These are phyloP conservation scores for Tortricodes alternella DNA, from an alignment of 2,888 invertebrate species.

Conservation along the genomic window DNA sequence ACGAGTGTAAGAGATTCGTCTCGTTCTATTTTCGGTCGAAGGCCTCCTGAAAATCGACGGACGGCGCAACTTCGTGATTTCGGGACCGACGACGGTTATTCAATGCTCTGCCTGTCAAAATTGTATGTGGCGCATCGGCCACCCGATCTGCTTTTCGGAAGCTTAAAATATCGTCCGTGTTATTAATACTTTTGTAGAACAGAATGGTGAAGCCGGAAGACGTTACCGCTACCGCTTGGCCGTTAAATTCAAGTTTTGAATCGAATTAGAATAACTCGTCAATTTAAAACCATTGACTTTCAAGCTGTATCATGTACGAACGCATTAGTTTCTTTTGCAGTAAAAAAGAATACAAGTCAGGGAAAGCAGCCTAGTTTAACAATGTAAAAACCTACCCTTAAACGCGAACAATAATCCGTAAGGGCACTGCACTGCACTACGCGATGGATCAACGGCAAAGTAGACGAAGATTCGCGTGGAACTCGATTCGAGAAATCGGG, in stretches of 20 bases:
- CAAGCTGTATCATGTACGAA: no score
- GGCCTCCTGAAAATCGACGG: constrained; percentile 64
- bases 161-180: constrained; percentile 9
- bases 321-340: no score
- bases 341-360: background rate
- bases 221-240: no score
- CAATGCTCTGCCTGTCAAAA: constrained; percentile 38
- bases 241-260: no score
- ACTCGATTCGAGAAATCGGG: constrained; percentile 73
- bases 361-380: background rate
- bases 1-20: constrained; percentile 73
- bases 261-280: no score
- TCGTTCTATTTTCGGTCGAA: constrained; percentile 74
- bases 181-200: background rate
- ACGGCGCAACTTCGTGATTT: constrained; percentile 53
- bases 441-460: constrained; percentile 42
- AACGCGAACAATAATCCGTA: constrained; percentile 15
- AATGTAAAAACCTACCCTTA: constrained; percentile 6
- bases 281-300: no score
- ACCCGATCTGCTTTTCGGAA: constrained; percentile 7
- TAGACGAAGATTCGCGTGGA: constrained; percentile 54
- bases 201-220: background rate
- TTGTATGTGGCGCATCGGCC: constrained; percentile 4
- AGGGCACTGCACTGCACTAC: constrained; percentile 27
- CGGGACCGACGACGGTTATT: constrained; percentile 71